A percentile compares a stretch with the other conserved stretches of the same genome.
Evolutionary conservation across 2,797 vertebrate species (phyloP).

Genomic region (Dipus sagitta): DNA sequence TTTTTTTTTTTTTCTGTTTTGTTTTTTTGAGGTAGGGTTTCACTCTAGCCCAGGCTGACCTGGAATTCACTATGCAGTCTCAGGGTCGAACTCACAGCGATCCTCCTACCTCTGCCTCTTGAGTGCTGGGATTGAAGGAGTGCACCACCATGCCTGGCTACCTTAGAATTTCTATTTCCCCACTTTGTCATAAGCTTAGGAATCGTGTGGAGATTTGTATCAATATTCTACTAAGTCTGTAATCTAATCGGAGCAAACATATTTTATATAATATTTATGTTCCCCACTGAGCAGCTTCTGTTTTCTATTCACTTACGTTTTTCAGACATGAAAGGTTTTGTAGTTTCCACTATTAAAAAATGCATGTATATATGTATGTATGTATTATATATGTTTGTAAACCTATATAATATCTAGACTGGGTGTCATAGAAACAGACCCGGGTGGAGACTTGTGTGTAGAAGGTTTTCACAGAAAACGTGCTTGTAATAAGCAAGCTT

Average conservation of each 20-base stretch:
- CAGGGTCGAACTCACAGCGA: too few species aligned
- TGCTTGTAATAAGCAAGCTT: background rate
- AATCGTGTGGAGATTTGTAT: background rate
- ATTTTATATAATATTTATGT: constrained; percentile 51
- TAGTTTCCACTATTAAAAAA: constrained; percentile 54
- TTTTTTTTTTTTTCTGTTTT: background rate
- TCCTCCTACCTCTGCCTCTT: too few species aligned
- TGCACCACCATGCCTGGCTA: too few species aligned
- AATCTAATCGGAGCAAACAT: constrained; percentile 40
- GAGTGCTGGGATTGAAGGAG: too few species aligned
- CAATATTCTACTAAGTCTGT: constrained; percentile 22
- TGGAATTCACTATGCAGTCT: too few species aligned
- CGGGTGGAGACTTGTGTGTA: background rate
- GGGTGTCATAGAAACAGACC: constrained; percentile 33
- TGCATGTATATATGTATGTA: background rate
- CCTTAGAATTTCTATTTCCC: background rate
- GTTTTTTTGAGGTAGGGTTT: too few species aligned
- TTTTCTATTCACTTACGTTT: constrained; percentile 59
- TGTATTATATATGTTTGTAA: background rate
- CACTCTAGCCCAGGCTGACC: too few species aligned
- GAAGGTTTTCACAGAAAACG: constrained; percentile 1
- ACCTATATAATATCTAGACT: background rate
- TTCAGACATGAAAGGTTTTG: constrained; percentile 21
- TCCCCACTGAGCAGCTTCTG: constrained; percentile 31
- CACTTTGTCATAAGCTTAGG: constrained; percentile 41